Base-by-base conservation (phyloP, 30 jellyfish, hydroid and myxozoan species). In the Cassiopea andromeda region DNA sequence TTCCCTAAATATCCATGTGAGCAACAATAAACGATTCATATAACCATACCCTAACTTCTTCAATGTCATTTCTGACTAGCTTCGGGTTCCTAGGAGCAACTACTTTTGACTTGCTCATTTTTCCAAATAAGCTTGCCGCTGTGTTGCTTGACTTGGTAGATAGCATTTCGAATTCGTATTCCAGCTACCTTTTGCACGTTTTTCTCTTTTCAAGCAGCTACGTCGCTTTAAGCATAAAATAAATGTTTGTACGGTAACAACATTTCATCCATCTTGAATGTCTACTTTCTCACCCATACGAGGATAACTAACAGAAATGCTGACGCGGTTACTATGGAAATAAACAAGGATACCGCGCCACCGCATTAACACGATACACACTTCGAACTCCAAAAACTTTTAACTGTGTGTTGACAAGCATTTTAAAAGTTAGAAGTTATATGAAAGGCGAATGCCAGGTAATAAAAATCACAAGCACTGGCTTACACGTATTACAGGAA, bases 51-150 rank as follows among this genome's bases (percentile, higher is more conserved):
- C 68, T 90, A 13, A 82, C 91, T 27, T 48, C 54, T 47, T 69
- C 92, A 3, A 58, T 80, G 10, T 77, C 86, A 27, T 73, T 84
- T 9, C 92, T 70, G 81, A 93, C 89, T 19, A 93, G 73, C 81
- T 93, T 93, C 1, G 98, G 98, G 61, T 93, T 93, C 83, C 97
- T 86, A 38, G 98, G 98, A 5, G 97, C 98, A 77, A 81, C 93
- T 7, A 81, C 96, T 64, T 77, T 87, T 12, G 96, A 87, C 88
- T 69, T 92, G 49, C 67, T 80, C 49, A 44, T 46, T 59, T 19
- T 80, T 7, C 61, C 80, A 27, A 58, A 58, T 48, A 38, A 12
- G 7, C 44, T 80, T 38, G 66, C 79, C 64, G 16, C 57, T 12
- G 14, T 27, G 60, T 16, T 77, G 74, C 17, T 57, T 49, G 74